Evolutionary conservation across 2,888 invertebrate genomes (phyloP).

Genomic region (Hipparchia sbordonii): DNA sequence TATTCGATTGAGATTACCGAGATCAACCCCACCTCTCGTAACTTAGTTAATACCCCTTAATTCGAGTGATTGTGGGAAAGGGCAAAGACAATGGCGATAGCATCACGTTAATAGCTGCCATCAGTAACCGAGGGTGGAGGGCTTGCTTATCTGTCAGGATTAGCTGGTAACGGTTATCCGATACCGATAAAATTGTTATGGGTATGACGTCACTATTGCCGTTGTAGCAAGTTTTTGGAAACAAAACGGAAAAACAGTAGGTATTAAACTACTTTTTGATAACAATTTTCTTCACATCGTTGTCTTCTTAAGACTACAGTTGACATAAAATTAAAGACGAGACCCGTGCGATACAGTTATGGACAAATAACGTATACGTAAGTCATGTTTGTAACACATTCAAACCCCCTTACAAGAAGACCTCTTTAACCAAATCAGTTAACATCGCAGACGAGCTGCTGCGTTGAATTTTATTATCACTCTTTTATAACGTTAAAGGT

Average conservation of each 20-base stretch:
- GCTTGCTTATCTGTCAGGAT: conserved; percentile 65
- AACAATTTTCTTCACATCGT: no score
- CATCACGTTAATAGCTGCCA: conserved; percentile 77
- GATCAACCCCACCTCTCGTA: conserved; percentile 31
- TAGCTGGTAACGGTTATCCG: conserved; percentile 51
- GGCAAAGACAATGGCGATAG: conserved; percentile 78
- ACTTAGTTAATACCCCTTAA: conserved; percentile 49
- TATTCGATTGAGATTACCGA: conserved; percentile 20
- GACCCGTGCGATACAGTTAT: not conserved
- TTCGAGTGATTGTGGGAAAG: conserved; percentile 72
- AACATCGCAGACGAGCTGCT: not conserved
- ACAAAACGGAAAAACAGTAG: not conserved
- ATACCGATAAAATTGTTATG: conserved; percentile 27
- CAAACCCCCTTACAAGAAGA: conserved; percentile 52
- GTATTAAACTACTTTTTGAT: no score
- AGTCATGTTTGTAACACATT: conserved; percentile 47
- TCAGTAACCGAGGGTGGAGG: conserved; percentile 56
- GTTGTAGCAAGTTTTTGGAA: not conserved
- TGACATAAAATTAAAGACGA: no score
- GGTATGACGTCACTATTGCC: conserved; percentile 23
- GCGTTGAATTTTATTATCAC: conserved; percentile 38
- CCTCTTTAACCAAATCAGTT: conserved; percentile 55
- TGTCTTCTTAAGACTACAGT: no score
- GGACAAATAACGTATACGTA: conserved; percentile 40
- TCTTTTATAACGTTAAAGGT: conserved; percentile 33